phyloP scores from a whole-genome alignment of 2,797 vertebrate species.

The Chrosomus eos region DNA sequence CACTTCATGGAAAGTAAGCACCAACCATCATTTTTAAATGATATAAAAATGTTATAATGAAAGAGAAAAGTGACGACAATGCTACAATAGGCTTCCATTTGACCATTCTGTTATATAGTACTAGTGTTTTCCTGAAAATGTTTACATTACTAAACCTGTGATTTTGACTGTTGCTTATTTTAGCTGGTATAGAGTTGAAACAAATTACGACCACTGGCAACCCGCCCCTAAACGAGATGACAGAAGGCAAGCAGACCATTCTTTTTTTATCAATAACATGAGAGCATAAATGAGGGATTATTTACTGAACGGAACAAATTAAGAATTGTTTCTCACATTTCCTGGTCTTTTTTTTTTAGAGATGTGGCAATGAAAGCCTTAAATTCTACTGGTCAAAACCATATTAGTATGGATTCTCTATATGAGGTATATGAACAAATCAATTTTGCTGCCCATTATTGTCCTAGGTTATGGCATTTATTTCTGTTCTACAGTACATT shows the following conservation, averaged over 20 bases:
- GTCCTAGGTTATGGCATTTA: background rate
- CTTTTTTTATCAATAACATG: background rate
- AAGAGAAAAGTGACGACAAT: background rate
- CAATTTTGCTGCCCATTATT: background rate
- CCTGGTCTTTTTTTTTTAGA: conserved; percentile 69
- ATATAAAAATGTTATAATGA: background rate
- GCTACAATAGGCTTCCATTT: background rate
- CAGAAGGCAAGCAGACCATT: conserved; percentile 77
- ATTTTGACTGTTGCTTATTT: conserved; percentile 39
- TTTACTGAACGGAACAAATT: background rate
- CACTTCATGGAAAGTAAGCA: conserved; percentile 81
- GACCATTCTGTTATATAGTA: background rate
- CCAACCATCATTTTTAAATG: background rate
- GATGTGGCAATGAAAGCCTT: conserved; percentile 86
- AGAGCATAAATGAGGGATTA: background rate
- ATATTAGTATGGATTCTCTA: conserved; percentile 82
- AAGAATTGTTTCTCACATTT: background rate
- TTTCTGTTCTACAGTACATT: background rate
- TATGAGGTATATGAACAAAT: conserved; percentile 77
- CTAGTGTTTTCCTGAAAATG: background rate
- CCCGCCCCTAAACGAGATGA: conserved; percentile 79
- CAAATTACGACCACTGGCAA: conserved; percentile 94
- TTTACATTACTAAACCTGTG: background rate
- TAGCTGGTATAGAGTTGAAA: conserved; percentile 95
- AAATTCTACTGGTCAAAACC: conserved; percentile 84